Conservation (phyloP, 2,888 invertebrate genomes). For the Mesorhabditis sp. region DNA sequence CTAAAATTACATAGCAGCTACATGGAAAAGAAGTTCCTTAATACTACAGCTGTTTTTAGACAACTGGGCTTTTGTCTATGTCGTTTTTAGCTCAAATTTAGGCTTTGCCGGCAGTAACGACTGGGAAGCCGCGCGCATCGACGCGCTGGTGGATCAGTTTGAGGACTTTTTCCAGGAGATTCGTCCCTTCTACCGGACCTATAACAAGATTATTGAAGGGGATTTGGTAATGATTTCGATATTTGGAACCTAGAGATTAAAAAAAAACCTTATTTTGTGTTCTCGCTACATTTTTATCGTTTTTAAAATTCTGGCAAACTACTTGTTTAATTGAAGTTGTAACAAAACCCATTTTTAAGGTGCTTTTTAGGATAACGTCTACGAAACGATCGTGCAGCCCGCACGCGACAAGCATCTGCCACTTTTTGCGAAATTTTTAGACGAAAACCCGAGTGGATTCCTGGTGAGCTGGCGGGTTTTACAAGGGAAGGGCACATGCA, state of each 20-base stretch:
- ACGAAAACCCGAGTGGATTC: conserved; percentile 5
- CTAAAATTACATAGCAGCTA: not conserved
- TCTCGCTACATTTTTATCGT: no score
- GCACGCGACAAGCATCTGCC: conserved; percentile 3
- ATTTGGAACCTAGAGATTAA: no score
- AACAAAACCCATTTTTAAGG: not conserved
- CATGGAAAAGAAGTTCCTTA: not conserved
- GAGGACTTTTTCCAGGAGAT: conserved; percentile 6
- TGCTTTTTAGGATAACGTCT: conserved; percentile 4
- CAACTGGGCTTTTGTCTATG: no score
- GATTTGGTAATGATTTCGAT: not conserved
- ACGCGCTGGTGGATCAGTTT: not conserved
- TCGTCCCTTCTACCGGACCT: not conserved
- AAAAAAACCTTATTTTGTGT: no score
- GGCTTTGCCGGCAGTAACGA: not conserved
- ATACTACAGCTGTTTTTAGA: no score
- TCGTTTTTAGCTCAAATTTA: not conserved
- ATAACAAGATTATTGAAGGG: conserved; percentile 1
- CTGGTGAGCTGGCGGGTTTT: not conserved
- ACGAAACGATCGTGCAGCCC: not conserved
- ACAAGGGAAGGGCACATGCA: no score
- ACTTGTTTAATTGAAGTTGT: no score
- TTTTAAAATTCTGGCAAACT: no score
- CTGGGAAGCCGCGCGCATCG: not conserved
- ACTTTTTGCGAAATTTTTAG: not conserved